Evolutionary conservation across 2,113 vertebrate species (phyloP).

Genomic region (Passer montanus): DNA sequence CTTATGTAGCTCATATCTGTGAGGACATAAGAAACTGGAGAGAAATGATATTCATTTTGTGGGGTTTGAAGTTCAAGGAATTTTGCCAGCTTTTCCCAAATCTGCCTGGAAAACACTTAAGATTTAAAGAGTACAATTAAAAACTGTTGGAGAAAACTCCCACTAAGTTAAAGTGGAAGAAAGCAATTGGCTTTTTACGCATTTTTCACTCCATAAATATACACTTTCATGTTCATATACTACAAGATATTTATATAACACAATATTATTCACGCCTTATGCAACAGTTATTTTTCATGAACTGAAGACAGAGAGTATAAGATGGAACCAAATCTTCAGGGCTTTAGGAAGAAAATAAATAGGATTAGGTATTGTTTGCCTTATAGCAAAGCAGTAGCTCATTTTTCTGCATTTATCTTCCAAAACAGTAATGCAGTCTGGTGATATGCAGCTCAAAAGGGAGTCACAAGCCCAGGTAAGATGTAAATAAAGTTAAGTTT

Average conservation of each 20-base stretch:
- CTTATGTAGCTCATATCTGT: neutral
- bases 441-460: neutral
- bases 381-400: neutral
- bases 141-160: neutral
- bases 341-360: neutral
- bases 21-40: neutral
- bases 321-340: neutral
- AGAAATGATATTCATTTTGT: neutral
- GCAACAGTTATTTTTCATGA: neutral
- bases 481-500: neutral
- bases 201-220: constrained; percentile 15
- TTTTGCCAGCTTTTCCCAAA: neutral
- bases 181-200: neutral
- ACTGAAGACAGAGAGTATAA: neutral
- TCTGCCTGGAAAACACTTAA: neutral
- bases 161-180: neutral
- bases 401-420: neutral
- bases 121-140: neutral
- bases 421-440: neutral
- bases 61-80: neutral
- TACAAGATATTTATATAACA: constrained; percentile 21
- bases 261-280: constrained; percentile 23
- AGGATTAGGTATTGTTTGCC: neutral
- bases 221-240: neutral
- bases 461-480: neutral